Evolutionary conservation across 2,113 vertebrate species (phyloP), one percentile per base, ranked within the genome.

Genomic region (Vidua macroura): DNA sequence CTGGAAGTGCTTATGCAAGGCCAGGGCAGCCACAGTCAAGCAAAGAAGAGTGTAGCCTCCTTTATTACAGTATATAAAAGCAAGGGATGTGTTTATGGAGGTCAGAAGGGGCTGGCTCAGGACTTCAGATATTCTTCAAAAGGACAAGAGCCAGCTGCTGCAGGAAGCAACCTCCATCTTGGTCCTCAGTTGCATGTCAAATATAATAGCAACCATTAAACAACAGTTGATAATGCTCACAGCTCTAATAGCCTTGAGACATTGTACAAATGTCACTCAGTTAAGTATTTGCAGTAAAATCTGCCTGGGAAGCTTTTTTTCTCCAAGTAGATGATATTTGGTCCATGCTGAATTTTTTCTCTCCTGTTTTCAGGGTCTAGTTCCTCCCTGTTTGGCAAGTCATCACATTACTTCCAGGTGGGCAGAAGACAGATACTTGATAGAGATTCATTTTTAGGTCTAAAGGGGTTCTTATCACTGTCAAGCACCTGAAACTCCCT

Each of bases 131-230:
- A 95, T 95, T 97, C 95, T 94, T 93, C 90, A 92, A 90, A 78
- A 78, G 86, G 88, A 97, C 55, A 90, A 76, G 78, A 94, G 48
- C 76, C 95, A 97, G 95, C 94, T 97, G 95, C 90, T 74, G 30
- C 0, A 4, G 78, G 73, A 92, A 95, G 55, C 43, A 87, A 80
- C 58, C 30, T 96, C 79, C 80, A 64, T 91, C n/a, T 51, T 88
- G 73, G 41, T 80, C 92, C 48, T 90, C 51, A 66, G 70, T 92
- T 80, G 68, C 62, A 74, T 80, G 91, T 93, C 86, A 94, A 90
- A 92, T 48, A 28, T 67, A 92, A 80, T 20, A 76, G 86, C 82
- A 91, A 37, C 30, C 55, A 70, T 84, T 92, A 89, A 95, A 92
- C 74, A 90, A 83, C 74, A 95, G 83, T 84, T 83, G 90, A 93